Evolutionary conservation across 2,888 invertebrate species (phyloP), one percentile per base, ranked within the genome.

Genomic region (Cylloceria caligata): DNA sequence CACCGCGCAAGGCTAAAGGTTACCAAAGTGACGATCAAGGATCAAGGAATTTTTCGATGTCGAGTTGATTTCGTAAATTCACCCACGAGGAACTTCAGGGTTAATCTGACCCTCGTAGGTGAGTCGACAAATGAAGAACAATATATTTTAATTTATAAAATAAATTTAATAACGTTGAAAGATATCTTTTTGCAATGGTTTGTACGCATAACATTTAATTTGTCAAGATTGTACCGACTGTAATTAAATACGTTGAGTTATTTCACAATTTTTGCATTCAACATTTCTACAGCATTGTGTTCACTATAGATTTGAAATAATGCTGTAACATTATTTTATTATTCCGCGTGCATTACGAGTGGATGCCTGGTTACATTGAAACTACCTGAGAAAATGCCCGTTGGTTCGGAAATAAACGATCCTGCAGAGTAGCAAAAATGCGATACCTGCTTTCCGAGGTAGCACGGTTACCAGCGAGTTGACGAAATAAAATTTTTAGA

Each of bases 91-190:
- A 98, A 98, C 93, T 97, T 96, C 90, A 95, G 95, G 89, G 96
- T 97, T 89, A 97, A 97, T 91, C 94, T 98, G 87, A 97, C 97
- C 87, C 95, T 98, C 91, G 96, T 98, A 90, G 97, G 98, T 98
- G 93, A 95, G 96, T 94, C 80, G 52, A 21, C 7, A 16, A 16
- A 39, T 36, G 13, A 6, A 19, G 1, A n/a, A 30, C 11, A 52
- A 36, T 1, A 9, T 6, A 62, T 34, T 16, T n/a, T 36, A 52
- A 55, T 60, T 11, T 19, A 5, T 13, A 30, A 9, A 11, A 64
- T 4, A 60, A 67, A 27, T 19, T 30, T 6, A 30, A 55, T 27
- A 24, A 6, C n/a, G 55, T 57, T 2, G 5, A 13, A 21, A 9
- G 19, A 49, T 49, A 5, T 49, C 49, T 49, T 4, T 49, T 4